Conservation (phyloP, 2,797 vertebrate species). For the Liasis olivaceus region DNA sequence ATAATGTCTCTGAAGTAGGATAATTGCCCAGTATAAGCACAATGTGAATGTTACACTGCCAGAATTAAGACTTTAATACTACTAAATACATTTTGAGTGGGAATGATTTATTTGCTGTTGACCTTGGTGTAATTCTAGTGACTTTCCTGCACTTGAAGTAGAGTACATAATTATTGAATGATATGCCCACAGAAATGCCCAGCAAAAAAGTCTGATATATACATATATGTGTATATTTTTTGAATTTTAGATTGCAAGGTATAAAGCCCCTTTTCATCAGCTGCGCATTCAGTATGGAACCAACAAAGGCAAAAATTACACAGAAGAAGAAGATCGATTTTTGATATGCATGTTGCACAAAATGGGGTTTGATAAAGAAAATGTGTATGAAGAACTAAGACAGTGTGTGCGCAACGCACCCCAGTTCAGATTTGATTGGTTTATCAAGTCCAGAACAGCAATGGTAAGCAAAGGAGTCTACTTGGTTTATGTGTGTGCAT, state of each 20-base stretch:
- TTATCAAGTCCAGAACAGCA: constrained; percentile 88
- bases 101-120: background rate
- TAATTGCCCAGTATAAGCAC: background rate
- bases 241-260: constrained; percentile 81
- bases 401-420: constrained; percentile 88
- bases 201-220: constrained; percentile 5
- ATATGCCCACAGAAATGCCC: background rate
- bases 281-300: constrained; percentile 87
- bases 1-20: background rate
- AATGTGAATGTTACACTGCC: background rate
- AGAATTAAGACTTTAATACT: constrained; percentile 2
- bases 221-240: constrained; percentile 20
- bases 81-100: constrained; percentile 4
- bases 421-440: constrained; percentile 89
- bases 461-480: constrained; percentile 76
- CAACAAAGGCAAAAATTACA: constrained; percentile 90
- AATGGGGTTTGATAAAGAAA: constrained; percentile 89
- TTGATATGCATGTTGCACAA: constrained; percentile 90
- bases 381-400: constrained; percentile 86
- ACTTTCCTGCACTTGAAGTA: background rate
- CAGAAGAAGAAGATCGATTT: constrained; percentile 87
- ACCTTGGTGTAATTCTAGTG: background rate
- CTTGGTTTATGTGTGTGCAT: fast-evolving
- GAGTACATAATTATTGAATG: background rate
- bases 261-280: constrained; percentile 88